A percentile compares a stretch with the other conserved stretches of the same genome.
phyloP scores from a whole-genome alignment of 2,888 invertebrate genomes.

The Caenorhabditis panamensis region DNA sequence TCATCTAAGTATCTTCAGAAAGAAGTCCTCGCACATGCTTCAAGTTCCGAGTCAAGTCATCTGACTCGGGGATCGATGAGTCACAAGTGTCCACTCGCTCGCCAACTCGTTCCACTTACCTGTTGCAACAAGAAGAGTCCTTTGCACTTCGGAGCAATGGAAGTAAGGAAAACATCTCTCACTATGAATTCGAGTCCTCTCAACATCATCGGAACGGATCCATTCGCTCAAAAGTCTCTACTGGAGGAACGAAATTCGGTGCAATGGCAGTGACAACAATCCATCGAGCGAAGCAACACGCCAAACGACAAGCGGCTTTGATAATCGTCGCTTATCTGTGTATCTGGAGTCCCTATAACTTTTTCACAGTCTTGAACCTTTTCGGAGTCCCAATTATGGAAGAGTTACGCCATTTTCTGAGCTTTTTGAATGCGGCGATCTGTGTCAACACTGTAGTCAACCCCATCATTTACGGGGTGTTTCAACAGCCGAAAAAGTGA shows the following conservation, averaged over 20 bases:
- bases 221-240: constrained; percentile 18
- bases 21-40: constrained; percentile 27
- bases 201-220: constrained; percentile 33
- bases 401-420: constrained; percentile 42
- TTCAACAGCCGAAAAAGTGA: constrained; percentile 17
- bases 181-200: constrained; percentile 33
- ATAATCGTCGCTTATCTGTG: constrained; percentile 76
- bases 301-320: constrained; percentile 66
- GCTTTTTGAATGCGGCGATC: constrained; percentile 76
- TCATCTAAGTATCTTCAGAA: constrained; percentile 19
- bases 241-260: constrained; percentile 62
- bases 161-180: constrained; percentile 22
- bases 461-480: constrained; percentile 77
- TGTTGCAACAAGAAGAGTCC: constrained; percentile 49
- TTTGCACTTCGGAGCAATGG: constrained; percentile 32
- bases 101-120: constrained; percentile 49
- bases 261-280: constrained; percentile 74
- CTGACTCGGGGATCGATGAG: constrained; percentile 30
- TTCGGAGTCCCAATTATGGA: constrained; percentile 55
- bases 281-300: constrained; percentile 72
- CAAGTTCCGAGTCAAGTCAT: constrained; percentile 55
- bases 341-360: constrained; percentile 79
- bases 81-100: constrained; percentile 26
- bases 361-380: constrained; percentile 71
- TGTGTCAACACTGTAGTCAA: constrained; percentile 77